Evolutionary conservation across 2,797 vertebrate species (phyloP), one percentile per base, ranked within the genome.

Genomic region (Rhabdomys pumilio): DNA sequence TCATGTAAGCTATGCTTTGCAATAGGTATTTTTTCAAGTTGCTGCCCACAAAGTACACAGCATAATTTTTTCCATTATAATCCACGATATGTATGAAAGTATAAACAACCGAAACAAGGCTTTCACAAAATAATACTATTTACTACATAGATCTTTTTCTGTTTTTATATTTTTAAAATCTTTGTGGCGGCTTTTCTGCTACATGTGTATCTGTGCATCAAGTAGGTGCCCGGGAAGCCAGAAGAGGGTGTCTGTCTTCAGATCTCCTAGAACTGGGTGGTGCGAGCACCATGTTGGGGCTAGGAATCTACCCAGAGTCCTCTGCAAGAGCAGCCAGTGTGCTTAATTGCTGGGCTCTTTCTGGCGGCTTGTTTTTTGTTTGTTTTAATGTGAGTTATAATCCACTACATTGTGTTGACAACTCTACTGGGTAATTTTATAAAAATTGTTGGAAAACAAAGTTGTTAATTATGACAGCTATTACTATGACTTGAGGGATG

Each of bases 41-140:
- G 67, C 19, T 76, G 76, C 75, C 24, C 31, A 93, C 15, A 41
- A 73, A 82, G 19, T 47, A 86, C 29, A 85, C 41, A 83, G 29
- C 4, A 26, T 69, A 50, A 19, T 72, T 44, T 80, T 89, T 92
- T 17, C 75, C 72, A 65, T 86, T 75, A 75, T 63, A 53, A 88
- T 67, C n/a, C 44, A n/a, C 31, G 89, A 75, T 57, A 38, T 17
- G 76, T 20, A 76, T 79, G 6, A 22, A 87, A 34, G 73, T 50
- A 34, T 57, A 85, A 9, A 92, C 47, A 91, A 50, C 0, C 90
- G 57, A 95, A 92, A 89, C 86, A 88, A 69, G 90, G 3, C 0
- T 65, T 83, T 90, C 72, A 96, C 24, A 82, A 96, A 91, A 83
- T n/a, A 76, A 38, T 79, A 63, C 44, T 81, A 12, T 34, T 83